Percentiles rank a stretch among this genome's conserved stretches.
Conservation (phyloP, 2,888 invertebrate genomes). For the Empis livida region DNA sequence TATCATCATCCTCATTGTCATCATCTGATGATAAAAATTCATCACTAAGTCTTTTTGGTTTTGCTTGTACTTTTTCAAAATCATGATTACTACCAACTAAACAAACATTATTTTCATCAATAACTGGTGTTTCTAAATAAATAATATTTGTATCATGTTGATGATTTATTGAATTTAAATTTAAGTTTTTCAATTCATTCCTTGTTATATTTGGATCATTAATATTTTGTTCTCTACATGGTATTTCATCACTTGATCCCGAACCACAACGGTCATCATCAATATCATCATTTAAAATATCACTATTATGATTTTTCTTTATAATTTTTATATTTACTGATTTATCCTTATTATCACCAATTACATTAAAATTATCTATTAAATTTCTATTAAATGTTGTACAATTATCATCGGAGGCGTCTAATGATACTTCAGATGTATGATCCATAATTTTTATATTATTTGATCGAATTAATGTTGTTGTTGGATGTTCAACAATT, state of each 20-base stretch:
- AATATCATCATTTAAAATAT: background rate
- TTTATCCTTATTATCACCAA: conserved; percentile 9
- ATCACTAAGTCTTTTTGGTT: conserved; percentile 34
- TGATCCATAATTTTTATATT: background rate
- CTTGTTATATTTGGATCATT: conserved; percentile 9
- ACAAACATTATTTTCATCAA: conserved; percentile 25
- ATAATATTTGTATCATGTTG: conserved; percentile 24
- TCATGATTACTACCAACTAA: conserved; percentile 12
- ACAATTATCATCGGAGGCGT: background rate
- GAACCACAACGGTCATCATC: conserved; percentile 11
- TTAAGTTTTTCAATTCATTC: conserved; percentile 16
- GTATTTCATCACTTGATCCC: conserved; percentile 13
- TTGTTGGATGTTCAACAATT: background rate
- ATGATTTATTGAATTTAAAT: conserved; percentile 13
- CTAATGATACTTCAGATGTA: background rate
- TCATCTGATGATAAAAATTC: conserved; percentile 29
- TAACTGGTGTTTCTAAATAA: conserved; percentile 32
- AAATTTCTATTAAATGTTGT: background rate
- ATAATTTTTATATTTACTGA: background rate
- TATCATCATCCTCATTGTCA: conserved; percentile 10
- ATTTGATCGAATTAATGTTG: background rate
- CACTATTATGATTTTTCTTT: background rate
- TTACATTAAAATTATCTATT: no score
- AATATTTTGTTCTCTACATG: conserved; percentile 3
- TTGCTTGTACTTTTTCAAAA: conserved; percentile 19